phyloP scores from a whole-genome alignment of 1,140 invertebrate genomes.

The Oryctes rhinoceros region DNA sequence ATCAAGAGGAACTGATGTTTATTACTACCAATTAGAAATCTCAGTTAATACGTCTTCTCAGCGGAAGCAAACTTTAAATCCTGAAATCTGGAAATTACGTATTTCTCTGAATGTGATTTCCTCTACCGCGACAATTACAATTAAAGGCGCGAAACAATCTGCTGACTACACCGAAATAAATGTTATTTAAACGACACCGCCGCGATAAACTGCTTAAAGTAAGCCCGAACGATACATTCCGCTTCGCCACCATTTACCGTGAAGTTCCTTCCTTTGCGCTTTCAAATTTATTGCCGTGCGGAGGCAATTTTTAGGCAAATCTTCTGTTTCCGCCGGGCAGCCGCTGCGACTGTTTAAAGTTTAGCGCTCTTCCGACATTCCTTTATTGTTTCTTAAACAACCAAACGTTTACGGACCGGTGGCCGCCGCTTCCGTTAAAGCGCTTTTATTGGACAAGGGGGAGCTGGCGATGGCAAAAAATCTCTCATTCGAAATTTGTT shows the following conservation, averaged over 20 bases:
- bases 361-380: conserved; percentile 11
- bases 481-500: conserved; percentile 23
- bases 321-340: background rate
- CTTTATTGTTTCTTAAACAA: conserved; percentile 34
- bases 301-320: conserved; percentile 1
- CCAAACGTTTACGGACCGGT: conserved; percentile 8
- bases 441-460: conserved; percentile 5
- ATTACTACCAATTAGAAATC: no score
- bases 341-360: conserved; percentile 26
- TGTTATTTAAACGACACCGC: conserved; percentile 1
- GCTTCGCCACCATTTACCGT: conserved; percentile 9
- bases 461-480: conserved; percentile 16
- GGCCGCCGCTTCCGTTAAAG: background rate
- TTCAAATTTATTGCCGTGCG: conserved; percentile 11
- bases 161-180: background rate
- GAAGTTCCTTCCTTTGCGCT: background rate
- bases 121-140: no score
- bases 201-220: conserved; percentile 11
- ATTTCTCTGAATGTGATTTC: no score
- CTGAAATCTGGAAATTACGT: no score
- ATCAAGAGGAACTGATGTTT: no score
- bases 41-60: no score
- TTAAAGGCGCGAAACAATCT: no score
- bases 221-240: background rate
- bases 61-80: no score